These are phyloP conservation scores for Cavia aperea DNA, from an alignment of 2,113 vertebrate genomes.

Conservation along the genomic window DNA sequence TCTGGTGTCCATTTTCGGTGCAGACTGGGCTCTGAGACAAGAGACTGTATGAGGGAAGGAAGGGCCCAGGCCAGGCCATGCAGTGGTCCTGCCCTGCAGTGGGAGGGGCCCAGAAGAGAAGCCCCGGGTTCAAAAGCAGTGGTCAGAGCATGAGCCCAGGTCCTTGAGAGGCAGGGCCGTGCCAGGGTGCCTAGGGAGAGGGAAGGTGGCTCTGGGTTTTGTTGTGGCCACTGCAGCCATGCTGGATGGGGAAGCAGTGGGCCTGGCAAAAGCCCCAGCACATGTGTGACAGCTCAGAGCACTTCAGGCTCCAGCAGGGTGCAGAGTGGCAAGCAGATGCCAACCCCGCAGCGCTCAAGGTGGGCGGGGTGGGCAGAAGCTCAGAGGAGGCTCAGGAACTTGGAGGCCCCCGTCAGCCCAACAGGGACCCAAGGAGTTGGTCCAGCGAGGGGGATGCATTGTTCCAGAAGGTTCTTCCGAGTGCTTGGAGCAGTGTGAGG, in stretches of 20 bases:
- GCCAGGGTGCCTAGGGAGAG: not conserved
- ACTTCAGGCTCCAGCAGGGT: not conserved
- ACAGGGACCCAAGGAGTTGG: rapidly evolving
- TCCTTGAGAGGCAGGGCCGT: rapidly evolving
- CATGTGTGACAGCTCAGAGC: too few relatives aligned
- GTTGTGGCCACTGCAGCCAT: not conserved
- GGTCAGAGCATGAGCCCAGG: not conserved
- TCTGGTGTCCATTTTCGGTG: not conserved
- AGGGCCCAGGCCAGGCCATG: not conserved
- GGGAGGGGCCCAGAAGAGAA: not conserved
- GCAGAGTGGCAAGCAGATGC: not conserved
- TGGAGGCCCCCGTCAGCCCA: rapidly evolving
- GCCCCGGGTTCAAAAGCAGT: not conserved
- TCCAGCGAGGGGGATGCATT: rapidly evolving
- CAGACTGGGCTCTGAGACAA: not conserved
- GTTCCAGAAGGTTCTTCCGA: not conserved
- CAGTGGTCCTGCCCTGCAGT: rapidly evolving
- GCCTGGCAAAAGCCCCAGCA: rapidly evolving
- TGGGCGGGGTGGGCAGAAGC: not conserved
- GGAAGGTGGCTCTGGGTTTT: not conserved
- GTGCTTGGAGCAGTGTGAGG: not conserved
- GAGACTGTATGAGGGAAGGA: rapidly evolving
- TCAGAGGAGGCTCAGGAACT: not conserved
- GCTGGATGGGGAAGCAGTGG: not conserved
- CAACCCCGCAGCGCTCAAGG: too few relatives aligned